Evolutionary conservation across 2,888 invertebrate genomes (phyloP).

Genomic region (Nephrotoma flavescens): DNA sequence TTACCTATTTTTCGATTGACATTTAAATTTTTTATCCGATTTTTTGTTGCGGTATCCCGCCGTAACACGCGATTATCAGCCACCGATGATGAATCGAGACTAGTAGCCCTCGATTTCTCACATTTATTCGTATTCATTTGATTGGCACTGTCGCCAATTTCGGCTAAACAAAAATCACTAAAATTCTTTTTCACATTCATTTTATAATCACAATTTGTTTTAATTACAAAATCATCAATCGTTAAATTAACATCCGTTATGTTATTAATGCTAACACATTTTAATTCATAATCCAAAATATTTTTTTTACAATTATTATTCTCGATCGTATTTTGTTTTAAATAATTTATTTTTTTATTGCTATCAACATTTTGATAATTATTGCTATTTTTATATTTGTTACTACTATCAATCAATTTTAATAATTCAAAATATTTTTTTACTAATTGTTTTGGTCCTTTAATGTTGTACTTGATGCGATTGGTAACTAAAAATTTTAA

Average conservation of each 20-base stretch:
- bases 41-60: neutral
- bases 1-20: neutral
- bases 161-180: neutral
- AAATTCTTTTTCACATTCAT: neutral
- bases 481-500: neutral
- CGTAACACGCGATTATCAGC: neutral
- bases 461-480: neutral
- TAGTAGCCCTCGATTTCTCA: neutral
- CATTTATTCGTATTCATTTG: neutral
- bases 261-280: neutral
- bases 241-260: neutral
- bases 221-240: neutral
- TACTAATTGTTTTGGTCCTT: neutral
- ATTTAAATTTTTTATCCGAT: neutral
- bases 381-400: neutral
- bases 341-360: neutral
- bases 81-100: neutral
- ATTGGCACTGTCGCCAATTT: neutral
- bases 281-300: neutral
- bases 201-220: neutral
- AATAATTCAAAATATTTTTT: neutral
- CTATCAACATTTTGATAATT: neutral
- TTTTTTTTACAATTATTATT: neutral
- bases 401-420: neutral
- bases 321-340: neutral